Base-by-base conservation (phyloP, 2,113 vertebrate species). In the Neotragus moschatus region DNA sequence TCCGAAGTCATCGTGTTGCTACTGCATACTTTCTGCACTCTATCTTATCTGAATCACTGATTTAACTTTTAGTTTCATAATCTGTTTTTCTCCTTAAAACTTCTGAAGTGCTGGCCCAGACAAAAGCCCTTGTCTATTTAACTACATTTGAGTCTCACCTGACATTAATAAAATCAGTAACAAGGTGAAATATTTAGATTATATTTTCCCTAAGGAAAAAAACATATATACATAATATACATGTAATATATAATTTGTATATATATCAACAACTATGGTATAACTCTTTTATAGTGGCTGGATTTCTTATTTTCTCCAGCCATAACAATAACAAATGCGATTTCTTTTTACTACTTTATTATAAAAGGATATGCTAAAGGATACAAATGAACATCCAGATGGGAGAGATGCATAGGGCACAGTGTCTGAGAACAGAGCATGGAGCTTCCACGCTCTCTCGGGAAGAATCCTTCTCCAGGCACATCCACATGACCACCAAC, bases 51-150 rank as follows among this genome's bases (percentile, higher is more conserved):
- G 92, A 95, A 45, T 89, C 56, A 43, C 26, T 73, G 55, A 95
- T 73, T 91, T 89, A 84, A 81, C 47, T 96, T 94, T 63, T 63
- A 75, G 82, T 88, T 96, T 96, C 79, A 88, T 80, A 96, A 89
- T 56, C 53, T 90, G 23, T 66, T 96, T 96, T 91, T 90, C 90
- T 88, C 3, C 70, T 88, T 89, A 88, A 84, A 73, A 90, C 49
- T 63, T 91, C 87, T 75, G 92, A 80, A 66, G 21, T 88, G 49
- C 56, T 81, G 55, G 26, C 8, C 26, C 33, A 95, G 19, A 70
- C 28, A 79, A 84, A 90, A 88, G 13, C n/a, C 12, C 79, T 26
- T 49, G 25, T 25, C 39, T 85, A 91, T 33, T 84, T 84, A 95
- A 79, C 17, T 49, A 93, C 1, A 86, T 70, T 79, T 93, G 55